Evolutionary conservation across 2,797 vertebrate genomes (phyloP).

Genomic region (Spheniscus humboldti): DNA sequence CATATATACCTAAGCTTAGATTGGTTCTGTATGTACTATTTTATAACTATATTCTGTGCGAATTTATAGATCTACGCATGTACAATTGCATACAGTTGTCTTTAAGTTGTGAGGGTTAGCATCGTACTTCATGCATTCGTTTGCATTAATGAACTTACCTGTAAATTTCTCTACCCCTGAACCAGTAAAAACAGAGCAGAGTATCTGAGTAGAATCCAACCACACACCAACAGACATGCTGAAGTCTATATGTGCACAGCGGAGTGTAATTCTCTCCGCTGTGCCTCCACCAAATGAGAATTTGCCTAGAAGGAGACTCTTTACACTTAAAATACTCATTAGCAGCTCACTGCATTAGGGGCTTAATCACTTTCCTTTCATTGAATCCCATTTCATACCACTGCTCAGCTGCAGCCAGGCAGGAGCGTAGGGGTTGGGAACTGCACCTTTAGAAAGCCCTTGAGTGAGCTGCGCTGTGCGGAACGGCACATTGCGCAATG

Average conservation of each 20-base stretch:
- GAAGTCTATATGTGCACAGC: fast-evolving
- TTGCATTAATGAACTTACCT: not conserved
- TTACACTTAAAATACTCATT: not conserved
- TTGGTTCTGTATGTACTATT: not conserved
- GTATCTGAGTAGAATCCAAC: not conserved
- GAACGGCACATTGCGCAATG: not conserved
- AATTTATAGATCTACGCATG: not conserved
- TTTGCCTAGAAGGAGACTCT: not conserved
- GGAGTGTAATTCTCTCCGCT: not conserved
- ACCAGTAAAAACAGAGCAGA: not conserved
- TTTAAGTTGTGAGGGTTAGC: not conserved
- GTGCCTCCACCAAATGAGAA: not conserved
- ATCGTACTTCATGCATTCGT: not conserved
- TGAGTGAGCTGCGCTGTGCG: fast-evolving
- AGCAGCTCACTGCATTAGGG: not conserved
- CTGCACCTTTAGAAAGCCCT: not conserved
- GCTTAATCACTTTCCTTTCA: fast-evolving
- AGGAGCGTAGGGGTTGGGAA: fast-evolving
- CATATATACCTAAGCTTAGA: not conserved
- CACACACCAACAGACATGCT: fast-evolving
- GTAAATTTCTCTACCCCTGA: not conserved
- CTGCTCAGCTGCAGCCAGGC: fast-evolving
- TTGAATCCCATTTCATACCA: not conserved
- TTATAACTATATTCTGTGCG: not conserved
- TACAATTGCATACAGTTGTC: not conserved